These are phyloP conservation scores for Aleiodes sp. DNA, from an alignment of 1,140 invertebrate genomes.

Conservation along the genomic window DNA sequence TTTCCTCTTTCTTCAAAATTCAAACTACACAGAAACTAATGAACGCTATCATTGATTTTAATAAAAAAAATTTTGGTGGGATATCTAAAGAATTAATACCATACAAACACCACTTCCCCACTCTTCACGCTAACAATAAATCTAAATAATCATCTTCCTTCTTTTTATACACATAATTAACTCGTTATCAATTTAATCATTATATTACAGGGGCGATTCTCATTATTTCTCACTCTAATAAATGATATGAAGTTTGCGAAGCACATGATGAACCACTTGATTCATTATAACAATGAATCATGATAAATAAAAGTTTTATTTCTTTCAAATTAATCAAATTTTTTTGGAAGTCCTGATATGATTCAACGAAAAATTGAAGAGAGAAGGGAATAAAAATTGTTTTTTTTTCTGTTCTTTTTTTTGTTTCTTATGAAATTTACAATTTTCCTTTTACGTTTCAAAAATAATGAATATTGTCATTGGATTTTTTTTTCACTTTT, in stretches of 20 bases:
- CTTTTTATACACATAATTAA: neutral
- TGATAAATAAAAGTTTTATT: neutral
- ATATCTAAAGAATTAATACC: too few species aligned
- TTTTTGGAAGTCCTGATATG: constrained; percentile 3
- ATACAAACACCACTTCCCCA: too few species aligned
- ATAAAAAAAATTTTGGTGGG: too few species aligned
- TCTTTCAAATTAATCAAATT: neutral
- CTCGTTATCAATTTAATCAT: neutral
- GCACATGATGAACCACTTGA: neutral
- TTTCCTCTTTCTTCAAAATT: too few species aligned
- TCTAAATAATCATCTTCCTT: too few species aligned
- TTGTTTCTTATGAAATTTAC: neutral
- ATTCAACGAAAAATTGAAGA: too few species aligned
- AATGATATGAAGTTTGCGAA: constrained; percentile 10
- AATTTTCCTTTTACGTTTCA: neutral
- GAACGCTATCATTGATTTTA: too few species aligned
- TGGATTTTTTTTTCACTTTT: neutral
- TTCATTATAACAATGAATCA: too few species aligned
- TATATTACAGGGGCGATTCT: neutral
- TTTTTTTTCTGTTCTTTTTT: too few species aligned
- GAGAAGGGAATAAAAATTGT: neutral
- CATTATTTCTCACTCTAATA: neutral
- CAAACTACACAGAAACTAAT: too few species aligned
- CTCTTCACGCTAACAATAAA: too few species aligned
- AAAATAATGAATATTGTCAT: constrained; percentile 10